Percentiles rank a stretch among this genome's conserved stretches.
phyloP scores from a whole-genome alignment of 2,113 vertebrate species.

The Piprites chloris region DNA sequence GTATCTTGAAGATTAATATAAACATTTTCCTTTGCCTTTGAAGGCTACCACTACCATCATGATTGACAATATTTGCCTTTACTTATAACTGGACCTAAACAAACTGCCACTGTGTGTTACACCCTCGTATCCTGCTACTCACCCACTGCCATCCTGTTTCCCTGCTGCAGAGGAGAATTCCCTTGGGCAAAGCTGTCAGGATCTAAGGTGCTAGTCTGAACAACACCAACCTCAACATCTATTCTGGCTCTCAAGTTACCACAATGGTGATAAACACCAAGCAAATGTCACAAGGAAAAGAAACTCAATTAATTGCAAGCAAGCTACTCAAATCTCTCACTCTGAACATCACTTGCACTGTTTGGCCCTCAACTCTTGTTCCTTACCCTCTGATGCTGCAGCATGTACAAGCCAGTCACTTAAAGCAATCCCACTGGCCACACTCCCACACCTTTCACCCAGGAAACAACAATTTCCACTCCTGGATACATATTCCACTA shows the following conservation, averaged over 20 bases:
- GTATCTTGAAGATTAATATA: not conserved
- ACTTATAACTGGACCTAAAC: not conserved
- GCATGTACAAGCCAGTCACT: not conserved
- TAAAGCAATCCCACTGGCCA: not conserved
- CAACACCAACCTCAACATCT: not conserved
- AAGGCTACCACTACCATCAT: not conserved
- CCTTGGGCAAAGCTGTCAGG: not conserved
- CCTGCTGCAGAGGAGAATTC: not conserved
- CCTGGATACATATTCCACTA: not conserved
- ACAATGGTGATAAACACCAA: not conserved
- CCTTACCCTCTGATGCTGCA: not conserved
- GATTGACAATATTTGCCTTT: not conserved
- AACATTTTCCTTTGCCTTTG: not conserved
- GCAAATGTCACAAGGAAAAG: not conserved
- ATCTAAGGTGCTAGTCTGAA: not conserved
- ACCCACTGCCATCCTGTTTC: not conserved
- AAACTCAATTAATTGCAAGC: not conserved
- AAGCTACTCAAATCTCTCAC: not conserved
- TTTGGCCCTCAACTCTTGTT: not conserved
- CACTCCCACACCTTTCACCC: not conserved
- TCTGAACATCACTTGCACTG: rapidly evolving
- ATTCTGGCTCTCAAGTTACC: not conserved
- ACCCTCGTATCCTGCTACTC: not conserved
- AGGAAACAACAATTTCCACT: not conserved
- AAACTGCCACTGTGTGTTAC: not conserved